Conservation (phyloP, 2,113 vertebrate genomes). For the Ophthalmotilapia sp. region DNA sequence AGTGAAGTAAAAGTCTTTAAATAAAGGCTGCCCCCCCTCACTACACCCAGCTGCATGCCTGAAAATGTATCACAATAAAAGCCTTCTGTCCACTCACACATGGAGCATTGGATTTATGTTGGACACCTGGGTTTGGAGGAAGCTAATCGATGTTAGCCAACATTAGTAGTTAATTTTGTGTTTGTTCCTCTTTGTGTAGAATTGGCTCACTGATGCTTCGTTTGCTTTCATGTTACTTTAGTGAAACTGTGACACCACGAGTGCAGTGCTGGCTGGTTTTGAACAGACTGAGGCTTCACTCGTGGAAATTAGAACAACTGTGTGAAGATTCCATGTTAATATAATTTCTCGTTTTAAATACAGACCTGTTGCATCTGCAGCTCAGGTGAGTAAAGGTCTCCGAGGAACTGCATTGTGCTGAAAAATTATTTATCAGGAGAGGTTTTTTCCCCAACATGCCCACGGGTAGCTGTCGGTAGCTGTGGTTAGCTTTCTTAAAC, state of each 20-base stretch:
- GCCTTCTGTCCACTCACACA: background rate
- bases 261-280: background rate
- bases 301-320: rapidly evolving
- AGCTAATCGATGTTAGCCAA: background rate
- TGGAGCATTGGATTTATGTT: background rate
- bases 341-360: background rate
- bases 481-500: background rate
- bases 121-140: background rate
- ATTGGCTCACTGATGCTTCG: background rate
- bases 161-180: background rate
- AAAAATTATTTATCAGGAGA: background rate
- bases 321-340: background rate
- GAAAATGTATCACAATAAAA: background rate
- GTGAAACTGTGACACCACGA: background rate
- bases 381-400: background rate
- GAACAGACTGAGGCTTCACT: rapidly evolving
- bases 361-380: background rate
- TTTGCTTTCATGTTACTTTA: background rate
- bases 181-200: background rate
- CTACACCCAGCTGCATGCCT: background rate
- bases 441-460: rapidly evolving
- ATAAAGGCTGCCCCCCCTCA: background rate
- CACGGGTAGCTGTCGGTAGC: background rate
- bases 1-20: background rate
- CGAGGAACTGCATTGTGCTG: rapidly evolving